phyloP scores from a whole-genome alignment of 2,797 vertebrate genomes.

The Atherinosoma microstoma region DNA sequence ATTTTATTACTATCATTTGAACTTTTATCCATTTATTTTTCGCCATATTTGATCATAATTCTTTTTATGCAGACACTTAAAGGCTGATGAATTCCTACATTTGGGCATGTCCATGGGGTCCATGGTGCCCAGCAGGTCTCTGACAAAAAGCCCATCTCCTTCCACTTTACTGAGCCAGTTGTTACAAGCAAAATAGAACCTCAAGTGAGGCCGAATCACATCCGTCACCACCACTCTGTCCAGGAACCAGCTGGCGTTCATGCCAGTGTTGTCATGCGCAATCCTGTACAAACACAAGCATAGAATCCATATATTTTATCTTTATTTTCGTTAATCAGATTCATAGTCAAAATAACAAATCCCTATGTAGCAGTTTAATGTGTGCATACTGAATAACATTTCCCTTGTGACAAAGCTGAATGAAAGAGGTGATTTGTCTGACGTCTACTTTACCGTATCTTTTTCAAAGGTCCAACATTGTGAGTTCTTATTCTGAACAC shows the following conservation, averaged over 20 bases:
- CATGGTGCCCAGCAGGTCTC: conserved; percentile 90
- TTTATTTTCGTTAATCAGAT: not conserved
- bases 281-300: conserved; percentile 81
- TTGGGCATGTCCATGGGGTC: conserved; percentile 94
- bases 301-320: not conserved
- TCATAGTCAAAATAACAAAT: not conserved
- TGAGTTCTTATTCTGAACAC: conserved; percentile 96
- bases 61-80: no score
- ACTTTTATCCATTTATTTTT: not conserved
- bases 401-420: not conserved
- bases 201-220: conserved; percentile 93
- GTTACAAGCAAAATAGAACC: conserved; percentile 96
- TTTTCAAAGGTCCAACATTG: conserved; percentile 92
- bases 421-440: not conserved
- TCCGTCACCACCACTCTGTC: conserved; percentile 92
- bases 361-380: not conserved
- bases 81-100: conserved; percentile 79
- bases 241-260: conserved; percentile 93
- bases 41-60: not conserved
- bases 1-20: not conserved
- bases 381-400: not conserved
- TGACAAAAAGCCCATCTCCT: conserved; percentile 87
- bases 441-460: conserved; percentile 87
- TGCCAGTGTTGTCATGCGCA: conserved; percentile 94
- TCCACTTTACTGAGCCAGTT: conserved; percentile 95